Conservation (phyloP, 2,113 vertebrate genomes). For the Daphoenositta chrysoptera region DNA sequence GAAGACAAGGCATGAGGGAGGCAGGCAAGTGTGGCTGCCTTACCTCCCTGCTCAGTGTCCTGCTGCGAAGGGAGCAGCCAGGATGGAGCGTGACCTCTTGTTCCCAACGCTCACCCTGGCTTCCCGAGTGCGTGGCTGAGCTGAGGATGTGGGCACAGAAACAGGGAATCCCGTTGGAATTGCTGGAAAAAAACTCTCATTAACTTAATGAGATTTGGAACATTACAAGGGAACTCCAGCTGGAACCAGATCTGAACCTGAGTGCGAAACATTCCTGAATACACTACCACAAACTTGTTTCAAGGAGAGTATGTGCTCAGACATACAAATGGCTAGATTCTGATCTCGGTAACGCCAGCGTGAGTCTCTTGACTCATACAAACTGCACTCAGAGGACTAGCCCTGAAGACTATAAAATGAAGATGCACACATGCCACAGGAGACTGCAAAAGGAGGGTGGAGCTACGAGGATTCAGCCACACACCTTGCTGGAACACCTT, state of each 20-base stretch:
- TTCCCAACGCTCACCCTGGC: background rate
- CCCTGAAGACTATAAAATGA: constrained; percentile 50
- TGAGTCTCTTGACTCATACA: constrained; percentile 34
- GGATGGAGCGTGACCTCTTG: background rate
- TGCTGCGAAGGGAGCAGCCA: background rate
- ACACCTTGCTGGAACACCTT: constrained; percentile 52
- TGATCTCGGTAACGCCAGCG: background rate
- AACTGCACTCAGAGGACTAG: constrained; percentile 30
- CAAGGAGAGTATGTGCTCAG: constrained; percentile 56
- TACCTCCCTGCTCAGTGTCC: background rate
- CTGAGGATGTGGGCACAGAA: background rate
- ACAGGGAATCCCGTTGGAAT: constrained; percentile 60
- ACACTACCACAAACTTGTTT: constrained; percentile 33
- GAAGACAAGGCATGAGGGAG: background rate
- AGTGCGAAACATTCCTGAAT: constrained; percentile 43
- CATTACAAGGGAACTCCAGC: constrained; percentile 61
- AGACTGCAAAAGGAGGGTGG: constrained; percentile 30
- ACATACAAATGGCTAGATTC: constrained; percentile 58
- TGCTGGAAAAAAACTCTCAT: constrained; percentile 40
- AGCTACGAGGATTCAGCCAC: constrained; percentile 2
- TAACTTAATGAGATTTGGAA: constrained; percentile 65
- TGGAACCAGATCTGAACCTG: constrained; percentile 56
- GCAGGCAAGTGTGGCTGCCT: background rate
- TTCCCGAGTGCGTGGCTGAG: background rate
- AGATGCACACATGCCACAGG: constrained; percentile 15